A percentile compares a stretch with the other conserved stretches of the same genome.
phyloP scores from a whole-genome alignment of 2,797 vertebrate species.

The Cossypha dichroa region DNA sequence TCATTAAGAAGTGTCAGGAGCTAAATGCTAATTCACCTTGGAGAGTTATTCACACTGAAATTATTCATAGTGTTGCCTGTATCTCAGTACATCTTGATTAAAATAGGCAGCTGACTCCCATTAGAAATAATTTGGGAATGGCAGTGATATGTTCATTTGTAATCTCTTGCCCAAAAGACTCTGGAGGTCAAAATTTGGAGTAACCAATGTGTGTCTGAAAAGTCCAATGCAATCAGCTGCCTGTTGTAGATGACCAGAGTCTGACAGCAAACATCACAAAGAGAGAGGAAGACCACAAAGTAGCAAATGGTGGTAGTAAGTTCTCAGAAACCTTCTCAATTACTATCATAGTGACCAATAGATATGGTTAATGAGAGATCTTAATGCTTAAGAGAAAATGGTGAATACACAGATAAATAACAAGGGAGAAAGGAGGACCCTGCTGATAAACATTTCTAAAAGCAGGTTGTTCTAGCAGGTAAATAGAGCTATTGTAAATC shows the following conservation, averaged over 20 bases:
- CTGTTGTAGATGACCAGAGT: background rate
- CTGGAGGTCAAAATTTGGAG: background rate
- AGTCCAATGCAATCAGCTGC: background rate
- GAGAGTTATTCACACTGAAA: background rate
- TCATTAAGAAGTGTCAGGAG: background rate
- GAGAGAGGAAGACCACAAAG: background rate
- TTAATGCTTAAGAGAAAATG: background rate
- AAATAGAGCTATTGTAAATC: background rate
- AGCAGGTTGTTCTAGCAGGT: background rate
- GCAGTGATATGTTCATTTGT: background rate
- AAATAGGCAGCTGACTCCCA: background rate
- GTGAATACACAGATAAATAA: background rate
- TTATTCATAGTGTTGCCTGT: accelerated
- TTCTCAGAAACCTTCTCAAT: background rate
- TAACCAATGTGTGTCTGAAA: background rate
- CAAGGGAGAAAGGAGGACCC: background rate
- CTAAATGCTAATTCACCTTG: background rate
- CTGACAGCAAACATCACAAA: background rate
- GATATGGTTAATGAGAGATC: background rate
- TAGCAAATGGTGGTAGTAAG: accelerated
- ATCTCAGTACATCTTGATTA: background rate
- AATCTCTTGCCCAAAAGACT: background rate
- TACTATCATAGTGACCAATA: background rate
- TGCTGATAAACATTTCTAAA: background rate
- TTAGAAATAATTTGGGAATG: background rate